Base-by-base conservation (phyloP, 2,888 invertebrate genomes). In the Yponomeuta malinellus region DNA sequence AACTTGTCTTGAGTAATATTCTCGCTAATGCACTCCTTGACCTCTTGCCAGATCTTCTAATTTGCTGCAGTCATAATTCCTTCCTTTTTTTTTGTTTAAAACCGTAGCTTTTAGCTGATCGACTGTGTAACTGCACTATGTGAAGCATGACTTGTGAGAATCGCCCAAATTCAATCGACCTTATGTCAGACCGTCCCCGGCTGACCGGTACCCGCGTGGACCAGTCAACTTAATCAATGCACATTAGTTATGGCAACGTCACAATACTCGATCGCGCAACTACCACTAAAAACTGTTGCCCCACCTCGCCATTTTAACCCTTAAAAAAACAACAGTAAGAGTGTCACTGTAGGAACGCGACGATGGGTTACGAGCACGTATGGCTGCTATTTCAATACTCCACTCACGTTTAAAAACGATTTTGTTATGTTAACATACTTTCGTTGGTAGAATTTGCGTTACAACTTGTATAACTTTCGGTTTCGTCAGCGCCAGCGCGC, bases 181-280 rank as follows among this genome's bases (percentile, higher is more conserved):
- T 15, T 59, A 59, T 0, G 15, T 59, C 15, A 12, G 52, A 43
- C 52, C 15, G 12, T 59, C 52, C 52, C 52, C 52, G 52, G 52
- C 52, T 59, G 12, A 59, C 43, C 43, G 43, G 43, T 9, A 8
- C 43, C 43, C 43, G 33, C 33, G 33, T 2, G 9, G 43, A 43
- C 43, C 43, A 64, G 64, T 64, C 64, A 10, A 64, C 10, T 64
- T 29, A 23, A 64, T 82, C 78, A 77, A 82, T 81, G 78, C 79
- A 79, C 79, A 81, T 83, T 83, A 75, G 71, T 72, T 78, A 80
- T 78, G 77, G 76, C 81, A 80, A 78, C 81, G 84, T 83, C 79
- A 81, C 82, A 83, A 83, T 76, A 78, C 29, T 29, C 77, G 73
- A 80, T 80, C 79, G 75, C 76, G 77, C 80, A 59, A 48, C 12